Evolutionary conservation across 2,888 invertebrate genomes (phyloP), one percentile per base, ranked within the genome.

Genomic region (Fabriciana adippe): DNA sequence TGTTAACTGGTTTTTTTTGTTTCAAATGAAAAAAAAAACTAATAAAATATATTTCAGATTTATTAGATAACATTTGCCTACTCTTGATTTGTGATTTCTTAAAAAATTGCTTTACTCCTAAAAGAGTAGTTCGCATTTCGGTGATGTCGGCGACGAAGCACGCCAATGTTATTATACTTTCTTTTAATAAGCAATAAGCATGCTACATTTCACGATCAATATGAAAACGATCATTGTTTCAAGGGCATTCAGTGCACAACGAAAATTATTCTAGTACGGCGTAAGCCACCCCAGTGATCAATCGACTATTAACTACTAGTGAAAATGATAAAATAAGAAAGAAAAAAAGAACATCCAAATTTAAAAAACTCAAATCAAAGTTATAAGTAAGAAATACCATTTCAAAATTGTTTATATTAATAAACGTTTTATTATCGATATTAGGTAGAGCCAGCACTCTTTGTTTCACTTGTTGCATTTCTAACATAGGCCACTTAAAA

Each of bases 191-290:
- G 8, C 11, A 41, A 41, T 8, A 71, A 71, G 47, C 60, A 68
- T 68, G 68, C 64, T 47, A 59, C 63, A 47, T 65, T 69, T 71
- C 51, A 56, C 73, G 74, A 75, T 75, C 74, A 64, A 69, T 68
- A 72, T 67, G 64, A 57, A 69, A 67, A 63, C 72, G 66, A 66
- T 55, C 66, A 64, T 47, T 60, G 57, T 51, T 65, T 70, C 73
- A 73, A 75, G 73, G 73, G 15, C 72, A 69, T 31, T 45, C 54
- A 56, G 61, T 41, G 57, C 48, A 59, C 16, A 50, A 64, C n/a
- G 41, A 60, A 69, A 48, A 48, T 54, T 16, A 26, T 47, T 31
- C 16, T 55, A 69, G 68, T 68, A 26, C n/a, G 47, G 51, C 16
- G 26, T 21, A 53, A 64, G 61, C 64, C 59, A 18, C 35, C 53